Base-by-base conservation (phyloP, 2,113 vertebrate species). In the Perca schrenkii region DNA sequence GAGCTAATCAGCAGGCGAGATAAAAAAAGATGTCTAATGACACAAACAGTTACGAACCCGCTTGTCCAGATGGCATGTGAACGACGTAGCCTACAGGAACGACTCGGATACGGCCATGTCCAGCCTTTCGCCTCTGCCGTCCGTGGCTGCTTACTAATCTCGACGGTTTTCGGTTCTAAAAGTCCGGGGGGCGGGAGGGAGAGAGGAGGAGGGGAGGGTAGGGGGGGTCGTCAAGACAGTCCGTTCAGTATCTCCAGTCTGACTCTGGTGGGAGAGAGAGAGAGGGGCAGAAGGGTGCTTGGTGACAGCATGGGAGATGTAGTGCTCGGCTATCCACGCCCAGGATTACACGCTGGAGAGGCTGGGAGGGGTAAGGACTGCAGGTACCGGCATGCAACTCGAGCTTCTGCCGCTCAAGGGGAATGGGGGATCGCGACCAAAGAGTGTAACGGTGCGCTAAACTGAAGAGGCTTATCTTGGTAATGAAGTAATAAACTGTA, bases 211-310 rank as follows among this genome's bases (percentile, higher is more conserved):
- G 63, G 10, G 36, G 21, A 43, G 68, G 13, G 46, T 31, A 52
- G 85, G 92, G 94, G 94, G 92, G 91, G 92, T 92, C 92, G 94
- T 84, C 91, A 95, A 95, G 95, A 95, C 93, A 89, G 94, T 94
- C 95, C 93, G 95, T 95, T 95, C 92, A 92, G 95, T 95, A 95
- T 95, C 94, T 94, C 93, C 90, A 94, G 92, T 95, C 91, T 93
- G 92, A 94, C 91, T 95, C 91, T 93, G 92, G 90, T 93, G 93
- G 90, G 93, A 83, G 90, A 50, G 90, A 80, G 86, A 86, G 94
- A 92, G 93, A 86, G 90, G 90, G 90, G 92, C 89, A 94, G 90
- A 84, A 88, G 93, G 93, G 93, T 89, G 94, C 82, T 72, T 72
- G 77, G 81, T 22, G 68, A 85, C 81, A 80, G 85, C 86, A 65